Base-by-base conservation (phyloP, 2,888 invertebrate species). In the Muscina levida region DNA sequence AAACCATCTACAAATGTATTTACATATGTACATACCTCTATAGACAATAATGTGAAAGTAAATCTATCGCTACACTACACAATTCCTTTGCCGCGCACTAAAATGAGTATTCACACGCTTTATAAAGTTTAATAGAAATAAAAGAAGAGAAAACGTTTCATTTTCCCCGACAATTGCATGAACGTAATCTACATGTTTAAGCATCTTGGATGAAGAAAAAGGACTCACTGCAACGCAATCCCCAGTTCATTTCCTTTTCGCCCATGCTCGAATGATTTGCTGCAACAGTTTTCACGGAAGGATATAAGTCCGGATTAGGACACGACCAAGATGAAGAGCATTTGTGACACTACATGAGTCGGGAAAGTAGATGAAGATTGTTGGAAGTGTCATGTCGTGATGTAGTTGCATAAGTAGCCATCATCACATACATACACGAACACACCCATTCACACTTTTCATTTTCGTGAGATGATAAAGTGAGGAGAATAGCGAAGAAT, bases 231-330 rank as follows among this genome's bases (percentile, higher is more conserved):
- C 42, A 72, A 74, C 59, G 48, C 67, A 10, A 39, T 19, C 15
- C 62, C 76, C 70, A 75, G 67, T 81, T 81, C 72, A 81, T 81
- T 77, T 81, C 81, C 81, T 67, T 77, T 81, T 31, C 37, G n/a
- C 46, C 46, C 56, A 74, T 68, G 72, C 77, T 68, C 72, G 68
- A 81, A 56, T 77, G 77, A 74, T 77, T 79, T 76, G 59, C 53
- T 66, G 79, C 80, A 76, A 84, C 83, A 84, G 83, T 85, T 84
- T 85, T 83, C 84, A 85, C 84, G 85, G 86, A 86, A 85, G 87
- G 87, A 88, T 87, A 85, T 86, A 87, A 88, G 86, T 87, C 86
- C 84, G 87, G 88, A 87, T 88, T 88, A 88, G 87, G 82, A 86
- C 77, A 79, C 62, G 19, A 62, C 78, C 87, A 87, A 26, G 85